Percentiles rank a stretch among this genome's conserved stretches.
Evolutionary conservation across 2,888 invertebrate species (phyloP).

Genomic region (Ormyrus thymus): DNA sequence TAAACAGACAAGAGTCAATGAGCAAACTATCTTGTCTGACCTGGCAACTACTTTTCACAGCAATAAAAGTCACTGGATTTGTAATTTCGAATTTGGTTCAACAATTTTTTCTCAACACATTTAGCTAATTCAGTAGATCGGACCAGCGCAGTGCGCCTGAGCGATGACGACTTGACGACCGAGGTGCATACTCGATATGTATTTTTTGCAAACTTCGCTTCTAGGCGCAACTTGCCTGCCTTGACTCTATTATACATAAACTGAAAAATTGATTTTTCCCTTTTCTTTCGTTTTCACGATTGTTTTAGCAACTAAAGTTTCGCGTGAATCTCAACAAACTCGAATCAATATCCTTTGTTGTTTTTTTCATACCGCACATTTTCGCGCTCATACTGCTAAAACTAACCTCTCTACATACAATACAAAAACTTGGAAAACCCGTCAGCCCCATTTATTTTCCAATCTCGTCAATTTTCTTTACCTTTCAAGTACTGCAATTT

Average conservation of each 20-base stretch:
- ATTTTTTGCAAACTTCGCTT: no score
- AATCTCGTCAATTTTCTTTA: no score
- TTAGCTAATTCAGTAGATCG: not conserved
- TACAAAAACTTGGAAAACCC: no score
- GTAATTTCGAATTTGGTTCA: not conserved
- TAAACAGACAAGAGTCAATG: not conserved
- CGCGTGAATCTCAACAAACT: no score
- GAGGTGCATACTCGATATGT: not conserved
- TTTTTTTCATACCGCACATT: no score
- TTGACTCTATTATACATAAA: constrained; percentile 22
- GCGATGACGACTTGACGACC: constrained; percentile 16
- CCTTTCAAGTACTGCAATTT: no score
- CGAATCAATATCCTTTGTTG: no score
- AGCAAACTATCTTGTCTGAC: constrained; percentile 2
- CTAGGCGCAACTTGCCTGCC: constrained; percentile 10
- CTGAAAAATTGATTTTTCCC: constrained; percentile 43
- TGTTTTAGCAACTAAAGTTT: not conserved
- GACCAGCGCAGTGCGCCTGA: constrained; percentile 41
- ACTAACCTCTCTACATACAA: no score
- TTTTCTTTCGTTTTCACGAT: not conserved
- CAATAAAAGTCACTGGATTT: not conserved
- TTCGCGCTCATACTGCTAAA: no score
- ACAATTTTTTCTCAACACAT: constrained; percentile 3
- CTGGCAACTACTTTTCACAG: not conserved
- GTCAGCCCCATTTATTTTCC: no score